Base-by-base conservation (phyloP, 2,888 invertebrate species). In the Diarsia rubi region DNA sequence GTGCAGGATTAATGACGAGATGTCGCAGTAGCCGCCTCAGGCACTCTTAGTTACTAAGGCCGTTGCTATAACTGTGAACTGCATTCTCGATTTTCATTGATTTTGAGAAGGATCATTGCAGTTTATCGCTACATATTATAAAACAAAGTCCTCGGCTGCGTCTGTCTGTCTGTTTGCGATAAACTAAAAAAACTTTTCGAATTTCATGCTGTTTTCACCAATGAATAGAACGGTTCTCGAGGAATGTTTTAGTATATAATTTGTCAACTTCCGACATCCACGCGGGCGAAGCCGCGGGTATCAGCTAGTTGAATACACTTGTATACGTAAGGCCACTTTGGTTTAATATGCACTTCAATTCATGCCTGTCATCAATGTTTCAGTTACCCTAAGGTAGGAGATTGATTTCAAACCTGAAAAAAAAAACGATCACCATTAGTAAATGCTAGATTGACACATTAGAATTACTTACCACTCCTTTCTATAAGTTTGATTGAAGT, bases 1-100 rank as follows among this genome's bases (percentile, higher is more conserved):
- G 88, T 85, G 83, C 78, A 49, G 70, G 82, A 85, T 87, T 85
- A 84, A 85, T 81, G 86, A 79, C 70, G 68, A 66, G 79, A 84
- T 85, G 86, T 81, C 78, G 86, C 75, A 84, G 88, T 79, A 68
- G 59, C 37, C 3, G 78, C 88, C 79, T n/a, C 49, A 5, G 81
- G 88, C 81, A 27, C 19, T 52, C 59, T 59, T 62, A 62, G 19
- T 52, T 67, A 69, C 60, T 71, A 54, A 69, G 68, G 42, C 52
- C 47, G 59, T 68, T 59, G 78, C 60, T 49, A 57, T 60, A 71
- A 78, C 64, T 68, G 67, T 63, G 27, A 71, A 78, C 64, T 68
- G 67, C 67, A 37, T 57, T 57, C 52, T 68, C 5, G 47, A 45
- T 52, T 78, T 81, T 66, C 47, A 64, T 60, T 75, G 37, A 54